These are phyloP conservation scores for Homarus americanus DNA, from an alignment of 1,140 invertebrate genomes.

Conservation along the genomic window DNA sequence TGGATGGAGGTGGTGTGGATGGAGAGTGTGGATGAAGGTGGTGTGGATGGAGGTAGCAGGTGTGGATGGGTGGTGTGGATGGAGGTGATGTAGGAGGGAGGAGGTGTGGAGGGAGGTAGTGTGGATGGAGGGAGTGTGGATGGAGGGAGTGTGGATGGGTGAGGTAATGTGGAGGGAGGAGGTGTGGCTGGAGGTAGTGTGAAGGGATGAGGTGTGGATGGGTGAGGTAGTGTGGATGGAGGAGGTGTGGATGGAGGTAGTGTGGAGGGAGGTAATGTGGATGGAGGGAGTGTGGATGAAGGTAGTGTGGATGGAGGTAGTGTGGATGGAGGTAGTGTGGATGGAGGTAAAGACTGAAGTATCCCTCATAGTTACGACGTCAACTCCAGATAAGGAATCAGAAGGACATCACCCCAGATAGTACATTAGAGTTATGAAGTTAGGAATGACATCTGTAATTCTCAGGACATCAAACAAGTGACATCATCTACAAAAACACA, in stretches of 20 bases:
- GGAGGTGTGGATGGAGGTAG: neutral
- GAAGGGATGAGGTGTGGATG: neutral
- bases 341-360: neutral
- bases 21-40: neutral
- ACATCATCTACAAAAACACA: no score
- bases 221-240: neutral
- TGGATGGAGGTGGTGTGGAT: neutral
- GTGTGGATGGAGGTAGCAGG: neutral
- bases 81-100: neutral
- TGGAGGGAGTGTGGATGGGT: neutral
- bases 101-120: neutral
- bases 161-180: neutral
- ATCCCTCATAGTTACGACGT: no score
- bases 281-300: neutral
- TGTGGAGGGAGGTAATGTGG: neutral
- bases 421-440: no score
- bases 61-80: neutral
- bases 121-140: neutral
- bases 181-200: neutral
- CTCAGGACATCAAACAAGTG: no score
- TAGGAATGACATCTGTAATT: no score
- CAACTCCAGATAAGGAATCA: no score
- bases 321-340: neutral
- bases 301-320: neutral
- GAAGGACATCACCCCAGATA: no score